Evolutionary conservation across 2,888 invertebrate species (phyloP), one percentile per base, ranked within the genome.

Genomic region (Orthosia gracilis): DNA sequence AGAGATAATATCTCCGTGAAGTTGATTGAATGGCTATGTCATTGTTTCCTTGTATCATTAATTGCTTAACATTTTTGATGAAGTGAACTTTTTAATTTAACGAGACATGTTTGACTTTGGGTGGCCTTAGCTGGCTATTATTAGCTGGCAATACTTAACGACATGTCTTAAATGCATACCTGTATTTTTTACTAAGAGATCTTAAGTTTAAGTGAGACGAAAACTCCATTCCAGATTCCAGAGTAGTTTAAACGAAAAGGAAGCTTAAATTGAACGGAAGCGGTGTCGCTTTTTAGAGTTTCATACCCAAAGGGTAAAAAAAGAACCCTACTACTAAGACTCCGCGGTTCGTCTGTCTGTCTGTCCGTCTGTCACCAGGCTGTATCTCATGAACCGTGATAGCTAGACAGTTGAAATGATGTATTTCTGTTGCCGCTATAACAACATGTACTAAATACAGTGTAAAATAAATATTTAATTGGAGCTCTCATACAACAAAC

Each of bases 251-350:
- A 58, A 66, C n/a, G 50, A 78, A 74, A 76, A 84, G 67, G 75
- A 76, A 69, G 69, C 68, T 76, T 64, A 68, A 76, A 78, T 73
- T 77, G 65, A 63, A 54, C 64, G 74, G 80, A 85, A 75, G 58
- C 52, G 65, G 68, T 71, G 74, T 76, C 69, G 66, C 82, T 84
- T 84, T n/a, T n/a, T n/a, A n/a, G n/a, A n/a, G n/a, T n/a, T n/a
- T n/a, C n/a, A n/a, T n/a, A n/a, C n/a, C n/a, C n/a, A n/a, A n/a
- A n/a, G n/a, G n/a, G n/a, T n/a, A n/a, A n/a, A n/a, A n/a, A n/a
- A n/a, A n/a, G n/a, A n/a, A n/a, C n/a, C n/a, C n/a, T n/a, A n/a
- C n/a, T n/a, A n/a, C n/a, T n/a, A n/a, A n/a, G n/a, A n/a, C n/a
- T n/a, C n/a, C n/a, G n/a, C n/a, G n/a, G n/a, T n/a, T n/a, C n/a